Evolutionary conservation across 2,113 vertebrate genomes (phyloP).

Genomic region (Tragelaphus strepsiceros): DNA sequence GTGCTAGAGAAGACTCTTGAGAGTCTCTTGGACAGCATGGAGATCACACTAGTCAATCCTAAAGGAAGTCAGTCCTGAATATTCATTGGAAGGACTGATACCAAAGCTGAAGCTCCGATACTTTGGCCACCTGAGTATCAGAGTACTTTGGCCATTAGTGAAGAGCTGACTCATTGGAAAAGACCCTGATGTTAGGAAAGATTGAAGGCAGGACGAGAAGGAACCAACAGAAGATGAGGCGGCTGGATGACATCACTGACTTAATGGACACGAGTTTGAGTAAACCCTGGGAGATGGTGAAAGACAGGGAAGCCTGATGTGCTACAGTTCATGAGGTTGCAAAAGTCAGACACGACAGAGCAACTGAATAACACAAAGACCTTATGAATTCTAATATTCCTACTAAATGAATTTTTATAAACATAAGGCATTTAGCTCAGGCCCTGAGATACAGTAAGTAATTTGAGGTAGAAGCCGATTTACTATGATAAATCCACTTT

Average conservation of each 20-base stretch:
- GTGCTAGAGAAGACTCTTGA: background rate
- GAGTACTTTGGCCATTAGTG: no score
- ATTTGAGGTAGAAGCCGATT: background rate
- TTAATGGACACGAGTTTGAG: background rate
- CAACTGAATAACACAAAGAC: background rate
- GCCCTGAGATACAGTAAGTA: background rate
- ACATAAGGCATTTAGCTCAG: background rate
- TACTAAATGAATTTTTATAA: background rate
- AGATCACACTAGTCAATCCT: background rate
- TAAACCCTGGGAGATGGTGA: background rate
- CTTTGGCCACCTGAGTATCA: background rate
- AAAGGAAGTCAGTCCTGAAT: background rate
- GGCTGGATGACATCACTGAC: background rate
- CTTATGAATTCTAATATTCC: background rate
- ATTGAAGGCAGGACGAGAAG: background rate
- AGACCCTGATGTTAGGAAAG: background rate
- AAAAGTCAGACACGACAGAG: background rate
- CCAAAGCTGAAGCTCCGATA: background rate
- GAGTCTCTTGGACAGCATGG: background rate
- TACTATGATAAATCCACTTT: background rate
- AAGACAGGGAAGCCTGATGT: background rate
- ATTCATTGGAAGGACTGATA: background rate
- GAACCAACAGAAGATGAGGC: accelerated
- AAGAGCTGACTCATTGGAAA: background rate
- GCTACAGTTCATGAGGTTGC: background rate